Percentiles rank a stretch among this genome's conserved stretches.
Conservation (phyloP, 1,140 invertebrate species). For the Bombus terrestris region DNA sequence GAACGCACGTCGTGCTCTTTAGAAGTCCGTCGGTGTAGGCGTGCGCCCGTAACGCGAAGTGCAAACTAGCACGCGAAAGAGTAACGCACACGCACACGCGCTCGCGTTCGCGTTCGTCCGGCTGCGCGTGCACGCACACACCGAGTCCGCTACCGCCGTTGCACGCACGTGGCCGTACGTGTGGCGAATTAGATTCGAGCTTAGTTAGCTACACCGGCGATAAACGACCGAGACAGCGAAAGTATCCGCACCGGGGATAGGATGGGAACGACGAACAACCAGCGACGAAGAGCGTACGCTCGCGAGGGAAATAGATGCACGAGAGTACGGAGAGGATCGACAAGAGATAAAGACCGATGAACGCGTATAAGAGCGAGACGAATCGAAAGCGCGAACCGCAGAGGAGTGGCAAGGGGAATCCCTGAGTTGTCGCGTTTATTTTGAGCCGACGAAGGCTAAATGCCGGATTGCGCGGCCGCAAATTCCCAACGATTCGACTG, state of each 20-base stretch:
- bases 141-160: neutral
- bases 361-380: neutral
- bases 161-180: conserved; percentile 45
- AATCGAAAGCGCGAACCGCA: conserved; percentile 1
- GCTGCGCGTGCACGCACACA: neutral
- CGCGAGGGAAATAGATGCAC: neutral
- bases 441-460: conserved; percentile 76
- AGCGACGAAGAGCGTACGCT: neutral
- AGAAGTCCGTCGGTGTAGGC: conserved; percentile 14
- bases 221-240: conserved; percentile 34
- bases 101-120: too few relatives aligned
- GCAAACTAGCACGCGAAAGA: conserved; percentile 38
- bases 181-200: conserved; percentile 47
- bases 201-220: conserved; percentile 49
- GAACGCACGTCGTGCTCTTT: conserved; percentile 3
- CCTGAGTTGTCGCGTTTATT: conserved; percentile 77
- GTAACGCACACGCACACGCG: conserved; percentile 38
- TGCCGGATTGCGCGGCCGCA: conserved; percentile 58
- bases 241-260: conserved; percentile 2
- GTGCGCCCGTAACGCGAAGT: neutral
- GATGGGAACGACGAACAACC: neutral
- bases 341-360: conserved; percentile 9
- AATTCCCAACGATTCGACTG: conserved; percentile 70
- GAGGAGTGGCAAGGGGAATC: conserved; percentile 11
- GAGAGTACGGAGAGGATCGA: conserved; percentile 4